phyloP scores from a whole-genome alignment of 2,888 invertebrate species.

The Masnerella sp. region DNA sequence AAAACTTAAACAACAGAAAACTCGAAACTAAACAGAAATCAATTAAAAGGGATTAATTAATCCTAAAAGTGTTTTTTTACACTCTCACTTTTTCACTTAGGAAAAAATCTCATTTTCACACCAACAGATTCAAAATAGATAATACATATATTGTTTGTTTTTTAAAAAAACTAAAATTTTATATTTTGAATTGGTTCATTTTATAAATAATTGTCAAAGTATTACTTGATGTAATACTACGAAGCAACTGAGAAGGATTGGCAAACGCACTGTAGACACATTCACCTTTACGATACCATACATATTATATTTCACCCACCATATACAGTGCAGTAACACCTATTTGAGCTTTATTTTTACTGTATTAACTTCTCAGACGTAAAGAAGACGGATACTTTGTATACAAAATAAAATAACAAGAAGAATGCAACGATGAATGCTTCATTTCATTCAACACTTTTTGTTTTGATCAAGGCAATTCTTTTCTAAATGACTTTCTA shows the following conservation, averaged over 20 bases:
- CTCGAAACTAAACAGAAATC: background rate
- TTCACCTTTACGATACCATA: constrained; percentile 52
- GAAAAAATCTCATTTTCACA: too few relatives aligned
- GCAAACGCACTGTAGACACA: constrained; percentile 42
- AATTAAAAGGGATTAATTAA: too few relatives aligned
- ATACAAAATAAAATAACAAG: background rate
- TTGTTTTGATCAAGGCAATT: too few relatives aligned
- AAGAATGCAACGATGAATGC: background rate
- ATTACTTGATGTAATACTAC: constrained; percentile 41
- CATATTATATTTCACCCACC: constrained; percentile 56
- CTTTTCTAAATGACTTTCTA: background rate
- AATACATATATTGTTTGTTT: too few relatives aligned
- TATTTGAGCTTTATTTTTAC: constrained; percentile 46
- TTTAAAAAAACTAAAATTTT: background rate
- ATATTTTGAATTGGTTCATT: constrained; percentile 2
- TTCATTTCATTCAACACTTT: background rate
- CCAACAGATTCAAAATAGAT: too few relatives aligned
- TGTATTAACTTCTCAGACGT: constrained; percentile 30
- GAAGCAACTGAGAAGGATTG: constrained; percentile 48
- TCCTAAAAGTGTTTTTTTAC: too few relatives aligned
- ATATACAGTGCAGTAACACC: constrained; percentile 46
- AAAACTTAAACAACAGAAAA: background rate
- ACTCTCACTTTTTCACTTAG: too few relatives aligned
- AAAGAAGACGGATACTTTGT: background rate
- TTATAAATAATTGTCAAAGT: constrained; percentile 9